These are phyloP conservation scores for Novumbra hubbsi DNA, from an alignment of 2,797 vertebrate species.

Conservation along the genomic window DNA sequence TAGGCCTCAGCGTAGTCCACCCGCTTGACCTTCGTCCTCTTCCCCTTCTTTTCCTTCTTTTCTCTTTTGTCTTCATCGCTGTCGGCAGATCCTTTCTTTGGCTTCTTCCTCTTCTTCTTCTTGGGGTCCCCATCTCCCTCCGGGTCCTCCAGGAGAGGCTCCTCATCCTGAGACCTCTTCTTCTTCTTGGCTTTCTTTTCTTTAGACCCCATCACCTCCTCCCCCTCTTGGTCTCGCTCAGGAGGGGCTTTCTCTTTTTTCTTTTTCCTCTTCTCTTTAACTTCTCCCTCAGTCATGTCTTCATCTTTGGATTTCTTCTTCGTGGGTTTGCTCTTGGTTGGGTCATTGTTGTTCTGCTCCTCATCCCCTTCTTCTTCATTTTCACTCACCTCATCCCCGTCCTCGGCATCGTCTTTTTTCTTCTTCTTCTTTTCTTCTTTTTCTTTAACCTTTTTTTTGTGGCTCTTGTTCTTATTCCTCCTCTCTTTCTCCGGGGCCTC, in stretches of 20 bases:
- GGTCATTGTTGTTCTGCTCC: constrained; percentile 78
- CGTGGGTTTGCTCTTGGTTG: constrained; percentile 43
- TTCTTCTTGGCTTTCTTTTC: constrained; percentile 77
- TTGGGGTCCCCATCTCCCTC: constrained; percentile 61
- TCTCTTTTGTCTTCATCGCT: constrained; percentile 73
- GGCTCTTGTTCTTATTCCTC: constrained; percentile 16
- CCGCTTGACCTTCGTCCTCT: constrained; percentile 79
- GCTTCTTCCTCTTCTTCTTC: constrained; percentile 77
- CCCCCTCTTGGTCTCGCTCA: constrained; percentile 46
- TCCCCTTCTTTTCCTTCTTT: constrained; percentile 74
- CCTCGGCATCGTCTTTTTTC: constrained; percentile 42
- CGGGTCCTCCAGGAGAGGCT: constrained; percentile 59
- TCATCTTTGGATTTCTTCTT: constrained; percentile 65
- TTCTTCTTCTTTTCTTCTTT: constrained; percentile 73
- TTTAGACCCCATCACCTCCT: constrained; percentile 63
- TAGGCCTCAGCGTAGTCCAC: constrained; percentile 85
- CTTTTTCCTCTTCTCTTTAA: constrained; percentile 61
- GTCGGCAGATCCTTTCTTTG: constrained; percentile 65
- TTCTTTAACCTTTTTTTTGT: constrained; percentile 35
- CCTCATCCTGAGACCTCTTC: constrained; percentile 78
- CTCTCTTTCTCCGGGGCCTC: constrained; percentile 29
- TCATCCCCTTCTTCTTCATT: constrained; percentile 48
- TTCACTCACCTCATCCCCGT: constrained; percentile 46
- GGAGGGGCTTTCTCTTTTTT: constrained; percentile 50
- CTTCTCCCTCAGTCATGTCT: constrained; percentile 60